Percentiles rank a stretch among this genome's conserved stretches.
phyloP scores from a whole-genome alignment of 2,888 invertebrate species.

The Eupithecia abbreviata region DNA sequence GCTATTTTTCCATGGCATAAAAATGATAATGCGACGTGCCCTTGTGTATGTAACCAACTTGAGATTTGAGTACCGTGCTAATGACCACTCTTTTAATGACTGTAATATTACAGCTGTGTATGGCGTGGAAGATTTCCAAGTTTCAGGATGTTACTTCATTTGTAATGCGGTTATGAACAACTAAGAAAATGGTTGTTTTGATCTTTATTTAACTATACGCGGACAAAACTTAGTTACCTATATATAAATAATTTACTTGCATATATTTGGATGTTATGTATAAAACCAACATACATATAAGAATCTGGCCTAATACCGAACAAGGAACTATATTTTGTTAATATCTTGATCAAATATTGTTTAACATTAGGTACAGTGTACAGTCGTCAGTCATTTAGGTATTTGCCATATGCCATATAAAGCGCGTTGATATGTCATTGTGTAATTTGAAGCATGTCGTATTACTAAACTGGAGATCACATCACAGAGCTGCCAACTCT shows the following conservation, averaged over 20 bases:
- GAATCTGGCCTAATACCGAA: too few relatives aligned
- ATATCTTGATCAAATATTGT: too few relatives aligned
- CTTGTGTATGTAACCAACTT: background rate
- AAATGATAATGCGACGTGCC: background rate
- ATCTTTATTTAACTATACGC: background rate
- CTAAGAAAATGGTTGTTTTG: background rate
- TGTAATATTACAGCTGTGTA: background rate
- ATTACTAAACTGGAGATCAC: too few relatives aligned
- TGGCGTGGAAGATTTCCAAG: slow-evolving; percentile 7
- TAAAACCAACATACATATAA: too few relatives aligned
- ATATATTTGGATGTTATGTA: background rate
- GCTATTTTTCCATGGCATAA: slow-evolving; percentile 14
- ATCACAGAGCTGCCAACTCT: too few relatives aligned
- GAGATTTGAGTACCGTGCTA: slow-evolving; percentile 10
- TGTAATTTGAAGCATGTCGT: too few relatives aligned
- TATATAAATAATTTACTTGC: background rate
- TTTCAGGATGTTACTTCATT: background rate
- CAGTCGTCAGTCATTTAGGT: too few relatives aligned
- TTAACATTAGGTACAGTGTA: too few relatives aligned
- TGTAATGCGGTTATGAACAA: background rate
- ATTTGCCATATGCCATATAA: too few relatives aligned
- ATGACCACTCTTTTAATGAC: slow-evolving; percentile 12
- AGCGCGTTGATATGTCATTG: too few relatives aligned
- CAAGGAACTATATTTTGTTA: too few relatives aligned
- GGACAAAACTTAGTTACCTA: background rate